Evolutionary conservation across 2,113 vertebrate genomes (phyloP), one percentile per base, ranked within the genome.

Genomic region (Hiodon tergisus): DNA sequence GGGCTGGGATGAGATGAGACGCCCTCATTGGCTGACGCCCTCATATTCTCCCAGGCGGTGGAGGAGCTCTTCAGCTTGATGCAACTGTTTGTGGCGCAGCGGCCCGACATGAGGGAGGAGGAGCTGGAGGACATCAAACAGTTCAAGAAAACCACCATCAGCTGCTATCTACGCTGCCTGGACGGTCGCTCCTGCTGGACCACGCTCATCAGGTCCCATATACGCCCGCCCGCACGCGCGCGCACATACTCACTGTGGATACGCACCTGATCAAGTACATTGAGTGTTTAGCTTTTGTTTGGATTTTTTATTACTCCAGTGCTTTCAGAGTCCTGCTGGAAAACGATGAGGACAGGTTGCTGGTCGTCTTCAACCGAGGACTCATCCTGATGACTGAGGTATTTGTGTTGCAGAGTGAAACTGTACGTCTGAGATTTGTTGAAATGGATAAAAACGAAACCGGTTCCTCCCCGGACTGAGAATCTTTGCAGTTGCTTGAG

Each of bases 101-200:
- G 96, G 50, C 88, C 94, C 70, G 97, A 98, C 84, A 97, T 98
- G 96, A 93, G 94, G 79, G 96, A 98, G 70, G 97, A 98, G 63
- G 97, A 98, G 79, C 79, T 96, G 81, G 96, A 98, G 82, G 97
- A 99, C 77, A 88, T 99, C 69, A 98, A 98, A 71, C 97, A 98
- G 86, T 99, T 99, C 78, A 99, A 99, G 92, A 99, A 99, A 86
- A 99, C 97, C 74, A 98, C 97, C 79, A 99, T 99, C 87, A 98
- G 93, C 91, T 98, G 97, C 88, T 99, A 99, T 82, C 91, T 99
- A 81, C 96, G 97, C 84, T 99, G 97, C 85, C 91, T 99, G 91
- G 97, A 99, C 5, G 97, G 97, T 4, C 95, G 97, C 66, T 99
- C 97, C 79, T 99, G 97, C 88, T 99, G 97, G 97, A 98, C 97